Percentiles rank a stretch among this genome's conserved stretches.
Evolutionary conservation across 2,797 vertebrate species (phyloP).

Genomic region (Carduelis carduelis): DNA sequence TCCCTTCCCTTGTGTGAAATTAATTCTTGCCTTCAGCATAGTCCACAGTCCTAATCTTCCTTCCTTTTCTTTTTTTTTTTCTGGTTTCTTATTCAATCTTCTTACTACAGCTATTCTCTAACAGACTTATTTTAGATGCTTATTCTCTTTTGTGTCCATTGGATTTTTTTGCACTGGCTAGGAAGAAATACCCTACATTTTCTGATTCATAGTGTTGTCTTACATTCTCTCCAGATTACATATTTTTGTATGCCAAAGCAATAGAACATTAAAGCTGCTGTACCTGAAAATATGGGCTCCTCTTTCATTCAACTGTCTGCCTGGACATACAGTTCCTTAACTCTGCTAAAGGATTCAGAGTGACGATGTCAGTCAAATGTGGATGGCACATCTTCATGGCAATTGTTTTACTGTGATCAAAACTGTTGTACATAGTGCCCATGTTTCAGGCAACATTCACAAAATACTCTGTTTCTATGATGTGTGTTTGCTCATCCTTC

Average conservation of each 20-base stretch:
- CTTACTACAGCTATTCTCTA: not conserved
- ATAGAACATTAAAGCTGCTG: not conserved
- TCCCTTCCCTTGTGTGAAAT: not conserved
- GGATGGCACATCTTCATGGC: not conserved
- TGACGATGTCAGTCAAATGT: not conserved
- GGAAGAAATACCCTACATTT: not conserved
- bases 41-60: not conserved
- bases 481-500: conserved; percentile 23
- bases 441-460: conserved; percentile 25
- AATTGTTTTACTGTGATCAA: conserved; percentile 14
- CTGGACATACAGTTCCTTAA: not conserved
- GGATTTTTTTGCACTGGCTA: not conserved
- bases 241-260: not conserved
- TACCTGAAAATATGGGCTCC: not conserved
- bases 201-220: not conserved
- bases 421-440: not conserved
- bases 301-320: not conserved
- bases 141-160: not conserved
- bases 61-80: not conserved
- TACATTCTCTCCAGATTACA: not conserved
- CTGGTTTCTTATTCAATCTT: not conserved
- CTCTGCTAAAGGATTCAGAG: not conserved
- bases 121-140: not conserved
- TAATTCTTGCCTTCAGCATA: not conserved
- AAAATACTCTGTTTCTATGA: conserved; percentile 12